Percentiles rank a stretch among this genome's conserved stretches.
Conservation (phyloP, 2,113 vertebrate species). For the Paedocypris sp. region DNA sequence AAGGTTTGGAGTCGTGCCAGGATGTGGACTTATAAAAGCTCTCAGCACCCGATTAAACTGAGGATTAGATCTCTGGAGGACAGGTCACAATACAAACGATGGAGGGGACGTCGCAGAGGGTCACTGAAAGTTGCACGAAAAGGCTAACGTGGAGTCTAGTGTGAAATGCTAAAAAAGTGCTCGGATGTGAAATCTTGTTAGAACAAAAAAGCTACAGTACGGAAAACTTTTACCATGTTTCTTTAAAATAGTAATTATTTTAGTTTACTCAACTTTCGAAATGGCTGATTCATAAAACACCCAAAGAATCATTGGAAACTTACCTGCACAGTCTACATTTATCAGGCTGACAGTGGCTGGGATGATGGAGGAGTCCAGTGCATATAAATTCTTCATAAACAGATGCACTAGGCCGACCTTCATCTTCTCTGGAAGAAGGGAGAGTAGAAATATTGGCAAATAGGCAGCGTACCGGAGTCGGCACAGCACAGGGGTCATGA, state of each 20-base stretch:
- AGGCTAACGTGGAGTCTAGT: no score
- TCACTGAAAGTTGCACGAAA: background rate
- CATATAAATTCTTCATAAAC: conserved; percentile 44
- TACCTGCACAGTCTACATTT: conserved; percentile 77
- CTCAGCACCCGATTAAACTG: background rate
- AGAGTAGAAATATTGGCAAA: conserved; percentile 71
- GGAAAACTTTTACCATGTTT: no score
- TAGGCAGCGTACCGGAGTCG: conserved; percentile 74
- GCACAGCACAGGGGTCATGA: conserved; percentile 79
- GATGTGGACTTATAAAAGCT: background rate
- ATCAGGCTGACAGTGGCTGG: conserved; percentile 57
- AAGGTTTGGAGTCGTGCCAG: background rate
- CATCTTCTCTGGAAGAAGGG: conserved; percentile 68
- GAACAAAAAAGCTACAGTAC: no score
- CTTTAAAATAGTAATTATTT: no score
- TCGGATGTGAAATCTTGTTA: no score
- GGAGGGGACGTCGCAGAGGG: background rate
- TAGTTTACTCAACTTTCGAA: no score
- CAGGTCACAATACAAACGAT: background rate
- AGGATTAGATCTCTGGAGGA: conserved; percentile 1
- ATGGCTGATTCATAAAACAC: no score
- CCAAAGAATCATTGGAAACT: conserved; percentile 43
- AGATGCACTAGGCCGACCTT: conserved; percentile 61
- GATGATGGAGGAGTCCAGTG: conserved; percentile 49
- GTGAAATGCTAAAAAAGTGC: no score